Evolutionary conservation across 64 coral and sea anemone species (phyloP).

Genomic region (Catalaphyllia jardinei): DNA sequence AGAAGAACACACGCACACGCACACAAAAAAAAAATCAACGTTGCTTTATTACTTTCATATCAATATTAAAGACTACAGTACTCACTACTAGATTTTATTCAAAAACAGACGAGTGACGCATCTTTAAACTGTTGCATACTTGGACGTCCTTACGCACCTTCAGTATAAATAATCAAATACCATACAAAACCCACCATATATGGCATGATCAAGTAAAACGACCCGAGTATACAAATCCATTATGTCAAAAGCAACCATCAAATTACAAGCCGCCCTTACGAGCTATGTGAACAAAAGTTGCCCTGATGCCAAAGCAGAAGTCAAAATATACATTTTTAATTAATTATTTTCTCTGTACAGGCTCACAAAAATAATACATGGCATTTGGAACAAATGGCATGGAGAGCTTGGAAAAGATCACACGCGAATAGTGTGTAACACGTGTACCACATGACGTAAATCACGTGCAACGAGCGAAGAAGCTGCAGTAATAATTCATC

Average conservation of each 20-base stretch:
- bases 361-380: constrained; percentile 50
- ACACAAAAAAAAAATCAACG: not conserved
- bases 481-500: no score
- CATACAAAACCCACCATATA: not conserved
- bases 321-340: constrained; percentile 28
- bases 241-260: no score
- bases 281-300: not conserved
- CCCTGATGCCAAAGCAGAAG: not conserved
- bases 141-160: no score
- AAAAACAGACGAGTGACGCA: no score
- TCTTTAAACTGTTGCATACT: no score
- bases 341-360: constrained; percentile 13
- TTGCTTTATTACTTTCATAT: not conserved
- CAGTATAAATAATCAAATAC: constrained; percentile 3
- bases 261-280: not conserved
- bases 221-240: not conserved
- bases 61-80: not conserved
- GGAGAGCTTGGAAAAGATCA: not conserved
- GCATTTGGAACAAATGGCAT: not conserved
- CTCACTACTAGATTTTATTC: no score
- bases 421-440: not conserved
- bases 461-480: not conserved
- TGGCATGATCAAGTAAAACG: not conserved
- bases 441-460: not conserved
- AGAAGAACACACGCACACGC: not conserved